These are phyloP conservation scores for Pammene fasciana DNA, from an alignment of 2,888 invertebrate genomes.

Conservation along the genomic window DNA sequence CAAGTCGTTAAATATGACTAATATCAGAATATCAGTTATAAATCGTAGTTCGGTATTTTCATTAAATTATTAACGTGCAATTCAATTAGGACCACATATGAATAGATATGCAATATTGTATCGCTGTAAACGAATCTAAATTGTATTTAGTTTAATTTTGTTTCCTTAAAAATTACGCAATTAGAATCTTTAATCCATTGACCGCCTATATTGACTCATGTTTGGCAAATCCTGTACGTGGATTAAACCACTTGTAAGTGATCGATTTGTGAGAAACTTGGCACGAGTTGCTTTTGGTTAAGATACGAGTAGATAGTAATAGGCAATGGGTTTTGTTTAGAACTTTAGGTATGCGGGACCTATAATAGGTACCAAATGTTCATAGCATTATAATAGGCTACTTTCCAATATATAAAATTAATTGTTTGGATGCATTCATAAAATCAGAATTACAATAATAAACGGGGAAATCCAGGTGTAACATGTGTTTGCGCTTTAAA, in stretches of 20 bases:
- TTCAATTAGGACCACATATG: too few species aligned
- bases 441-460: too few species aligned
- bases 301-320: not conserved
- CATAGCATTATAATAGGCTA: too few species aligned
- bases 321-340: not conserved
- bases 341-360: too few species aligned
- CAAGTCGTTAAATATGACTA: slow-evolving; percentile 24
- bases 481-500: too few species aligned
- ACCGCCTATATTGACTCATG: not conserved
- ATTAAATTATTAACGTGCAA: not conserved
- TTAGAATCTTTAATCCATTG: not conserved
- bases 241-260: slow-evolving; percentile 20
- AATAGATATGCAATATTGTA: too few species aligned
- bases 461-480: too few species aligned
- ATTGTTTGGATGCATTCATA: too few species aligned
- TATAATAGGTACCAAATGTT: too few species aligned
- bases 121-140: too few species aligned
- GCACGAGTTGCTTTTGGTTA: slow-evolving; percentile 6
- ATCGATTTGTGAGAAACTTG: slow-evolving; percentile 8
- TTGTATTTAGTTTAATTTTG: too few species aligned
- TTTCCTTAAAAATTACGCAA: not conserved
- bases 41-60: not conserved
- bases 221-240: not conserved
- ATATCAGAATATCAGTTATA: slow-evolving; percentile 13
- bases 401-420: too few species aligned